Base-by-base conservation (phyloP, 2,113 vertebrate species). In the Eurystomus gularis region DNA sequence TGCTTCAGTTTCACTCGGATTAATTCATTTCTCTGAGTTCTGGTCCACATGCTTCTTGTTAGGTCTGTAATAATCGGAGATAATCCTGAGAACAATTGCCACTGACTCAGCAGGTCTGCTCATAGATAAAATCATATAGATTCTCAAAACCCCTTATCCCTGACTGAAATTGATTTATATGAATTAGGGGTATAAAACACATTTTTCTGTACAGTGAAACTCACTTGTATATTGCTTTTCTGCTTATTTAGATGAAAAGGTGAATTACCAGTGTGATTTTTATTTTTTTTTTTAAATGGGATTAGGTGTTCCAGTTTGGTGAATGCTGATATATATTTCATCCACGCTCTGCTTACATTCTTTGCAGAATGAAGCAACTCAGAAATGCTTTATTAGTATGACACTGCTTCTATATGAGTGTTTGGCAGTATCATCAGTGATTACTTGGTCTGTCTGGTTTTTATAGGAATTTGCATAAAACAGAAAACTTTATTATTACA, bases 1-100 rank as follows among this genome's bases (percentile, higher is more conserved):
- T 91, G 66, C 57, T 85, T 90, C 61, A 55, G 72, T 92, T 97
- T 94, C 89, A 86, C 35, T 82, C 2, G 2, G 51, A 71, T 87
- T 79, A 91, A 84, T 85, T 94, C 2, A 77, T 95, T 97, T 95
- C n/a, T 82, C 24, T 60, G 86, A 58, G 57, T 96, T 94, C 44
- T 90, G 76, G 80, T 93, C 80, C 52, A 48, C 8, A 1, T 89
- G 62, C 20, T 90, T 82, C 76, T 93, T 83, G 40, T 57, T 80
- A 68, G 60, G 68, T 66, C 64, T 46, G 23, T 93, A 86, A 68
- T 82, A 89, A 86, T 57, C 33, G 54, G 64, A 76, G 79, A 61
- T 73, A 89, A 96, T 82, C 85, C 89, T 83, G 71, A 66, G 75
- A 92, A 88, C 64, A 94, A 66, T n/a, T 94, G 60, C 70, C 46